Evolutionary conservation across 30 jellyfish, hydroid and myxozoan genomes (phyloP).

Genomic region (Hydractinia echinata): DNA sequence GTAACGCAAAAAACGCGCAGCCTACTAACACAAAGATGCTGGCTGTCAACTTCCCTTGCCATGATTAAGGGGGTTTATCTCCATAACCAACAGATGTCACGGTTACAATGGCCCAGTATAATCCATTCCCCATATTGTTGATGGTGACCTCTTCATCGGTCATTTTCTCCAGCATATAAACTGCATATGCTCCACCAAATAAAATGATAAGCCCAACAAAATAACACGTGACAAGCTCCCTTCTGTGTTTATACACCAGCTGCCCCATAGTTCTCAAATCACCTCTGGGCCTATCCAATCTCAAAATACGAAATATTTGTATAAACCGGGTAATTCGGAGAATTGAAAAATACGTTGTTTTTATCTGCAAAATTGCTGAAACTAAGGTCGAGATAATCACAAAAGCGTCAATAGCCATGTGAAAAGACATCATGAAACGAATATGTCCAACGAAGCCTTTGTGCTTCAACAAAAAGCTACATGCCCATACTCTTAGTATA

Average conservation of each 20-base stretch:
- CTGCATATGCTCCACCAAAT: slow-evolving; percentile 58
- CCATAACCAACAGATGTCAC: slow-evolving; percentile 84
- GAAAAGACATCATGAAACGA: slow-evolving; percentile 14
- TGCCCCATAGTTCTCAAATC: slow-evolving; percentile 61
- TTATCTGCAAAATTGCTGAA: slow-evolving; percentile 1
- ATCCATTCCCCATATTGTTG: slow-evolving; percentile 69
- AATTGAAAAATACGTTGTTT: background rate
- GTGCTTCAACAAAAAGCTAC: slow-evolving; percentile 19
- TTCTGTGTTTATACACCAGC: slow-evolving; percentile 65
- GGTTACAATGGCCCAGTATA: slow-evolving; percentile 89
- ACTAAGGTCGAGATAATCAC: slow-evolving; percentile 19
- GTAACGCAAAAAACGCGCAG: slow-evolving; percentile 91
- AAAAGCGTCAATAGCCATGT: slow-evolving; percentile 18
- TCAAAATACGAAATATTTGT: slow-evolving; percentile 65
- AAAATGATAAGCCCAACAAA: slow-evolving; percentile 74
- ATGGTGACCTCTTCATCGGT: slow-evolving; percentile 55
- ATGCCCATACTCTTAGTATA: slow-evolving; percentile 25
- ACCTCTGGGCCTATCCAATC: slow-evolving; percentile 87
- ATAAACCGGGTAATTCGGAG: slow-evolving; percentile 22
- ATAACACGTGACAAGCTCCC: slow-evolving; percentile 85
- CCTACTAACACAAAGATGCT: slow-evolving; percentile 83
- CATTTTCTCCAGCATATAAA: slow-evolving; percentile 33
- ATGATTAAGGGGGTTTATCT: slow-evolving; percentile 77
- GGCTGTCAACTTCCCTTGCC: slow-evolving; percentile 85
- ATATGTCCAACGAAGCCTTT: slow-evolving; percentile 24